Conservation (phyloP, 2,113 vertebrate genomes). For the Osmerus eperlanus region DNA sequence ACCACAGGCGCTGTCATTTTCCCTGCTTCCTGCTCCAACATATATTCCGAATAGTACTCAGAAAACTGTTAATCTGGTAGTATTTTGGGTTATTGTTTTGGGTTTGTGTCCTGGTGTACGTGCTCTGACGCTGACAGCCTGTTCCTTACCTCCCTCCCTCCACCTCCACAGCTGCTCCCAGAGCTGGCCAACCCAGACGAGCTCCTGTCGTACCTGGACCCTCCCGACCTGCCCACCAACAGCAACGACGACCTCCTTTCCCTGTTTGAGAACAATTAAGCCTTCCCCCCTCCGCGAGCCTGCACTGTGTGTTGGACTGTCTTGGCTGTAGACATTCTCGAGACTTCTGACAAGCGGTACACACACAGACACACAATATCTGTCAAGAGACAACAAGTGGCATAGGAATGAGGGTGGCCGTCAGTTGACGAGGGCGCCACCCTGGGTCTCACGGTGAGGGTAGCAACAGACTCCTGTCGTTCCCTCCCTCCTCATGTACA, state of each 20-base stretch:
- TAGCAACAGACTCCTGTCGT: constrained; percentile 64
- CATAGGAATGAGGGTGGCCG: neutral
- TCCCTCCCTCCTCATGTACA: constrained; percentile 73
- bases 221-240: constrained; percentile 97
- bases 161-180: constrained; percentile 86
- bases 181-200: constrained; percentile 98
- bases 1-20: constrained; percentile 44
- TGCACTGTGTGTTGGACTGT: neutral
- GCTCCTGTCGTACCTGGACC: constrained; percentile 95
- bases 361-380: constrained; percentile 18
- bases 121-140: neutral
- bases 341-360: neutral
- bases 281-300: constrained; percentile 8
- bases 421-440: too few species aligned
- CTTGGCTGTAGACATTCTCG: neutral
- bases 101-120: neutral
- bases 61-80: too few species aligned
- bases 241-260: constrained; percentile 99
- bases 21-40: constrained; percentile 73
- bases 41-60: too few species aligned
- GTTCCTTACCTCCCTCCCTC: constrained; percentile 12
- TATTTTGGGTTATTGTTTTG: too few species aligned
- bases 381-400: neutral
- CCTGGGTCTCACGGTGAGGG: neutral
- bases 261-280: constrained; percentile 98